phyloP scores from a whole-genome alignment of 1,140 invertebrate genomes.

The Hesperophylax magnus region DNA sequence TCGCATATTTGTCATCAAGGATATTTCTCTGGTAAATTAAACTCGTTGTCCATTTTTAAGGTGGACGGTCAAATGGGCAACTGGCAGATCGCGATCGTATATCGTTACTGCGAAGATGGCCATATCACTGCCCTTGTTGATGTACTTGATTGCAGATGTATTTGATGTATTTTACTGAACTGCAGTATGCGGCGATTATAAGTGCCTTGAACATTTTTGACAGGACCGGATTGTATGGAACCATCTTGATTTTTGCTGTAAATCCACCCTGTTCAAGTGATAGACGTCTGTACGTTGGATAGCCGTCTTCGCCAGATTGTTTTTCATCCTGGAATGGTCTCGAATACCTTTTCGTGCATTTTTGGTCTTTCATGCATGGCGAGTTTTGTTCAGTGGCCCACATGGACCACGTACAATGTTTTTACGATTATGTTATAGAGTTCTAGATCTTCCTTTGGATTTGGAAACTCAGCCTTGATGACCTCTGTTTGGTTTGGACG shows the following conservation, averaged over 20 bases:
- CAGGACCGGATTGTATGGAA: not conserved
- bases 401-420: conserved; percentile 72
- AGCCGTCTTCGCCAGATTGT: conserved; percentile 60
- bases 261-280: conserved; percentile 55
- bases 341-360: conserved; percentile 21
- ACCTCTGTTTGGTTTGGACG: too few species aligned
- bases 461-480: not conserved
- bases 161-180: conserved; percentile 69
- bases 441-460: conserved; percentile 63
- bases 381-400: conserved; percentile 63
- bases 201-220: not conserved
- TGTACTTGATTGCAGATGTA: conserved; percentile 69
- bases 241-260: not conserved
- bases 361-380: conserved; percentile 54
- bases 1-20: too few species aligned
- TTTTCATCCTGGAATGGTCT: conserved; percentile 39
- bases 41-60: too few species aligned
- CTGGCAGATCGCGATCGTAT: too few species aligned
- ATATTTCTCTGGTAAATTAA: too few species aligned
- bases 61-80: too few species aligned
- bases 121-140: conserved; percentile 65
- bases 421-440: conserved; percentile 62
- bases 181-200: not conserved
- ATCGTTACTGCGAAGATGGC: conserved; percentile 49
- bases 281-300: conserved; percentile 65